phyloP scores from a whole-genome alignment of 2,888 invertebrate genomes.

The Exephanes ischioxanthus region DNA sequence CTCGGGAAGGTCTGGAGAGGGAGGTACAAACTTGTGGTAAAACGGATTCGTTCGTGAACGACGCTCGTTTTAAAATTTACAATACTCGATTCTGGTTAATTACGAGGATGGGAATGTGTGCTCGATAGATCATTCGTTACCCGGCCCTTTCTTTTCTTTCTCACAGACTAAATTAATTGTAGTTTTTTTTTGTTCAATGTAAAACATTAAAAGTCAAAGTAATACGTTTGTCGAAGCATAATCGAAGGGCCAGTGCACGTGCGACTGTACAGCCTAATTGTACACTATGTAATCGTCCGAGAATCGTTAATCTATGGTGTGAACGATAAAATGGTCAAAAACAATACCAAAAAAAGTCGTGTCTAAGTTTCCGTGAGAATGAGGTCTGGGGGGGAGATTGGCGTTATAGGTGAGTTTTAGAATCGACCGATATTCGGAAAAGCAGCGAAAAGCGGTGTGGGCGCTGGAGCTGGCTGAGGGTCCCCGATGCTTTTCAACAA shows the following conservation, averaged over 20 bases:
- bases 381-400: background rate
- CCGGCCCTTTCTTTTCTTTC: background rate
- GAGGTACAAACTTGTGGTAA: slow-evolving; percentile 23
- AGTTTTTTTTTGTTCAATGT: background rate
- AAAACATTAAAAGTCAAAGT: slow-evolving; percentile 4
- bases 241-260: background rate
- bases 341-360: slow-evolving; percentile 19
- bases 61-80: slow-evolving; percentile 20
- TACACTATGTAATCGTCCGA: slow-evolving; percentile 8
- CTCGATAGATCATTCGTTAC: background rate
- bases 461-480: slow-evolving; percentile 76
- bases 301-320: slow-evolving; percentile 5
- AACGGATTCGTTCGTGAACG: slow-evolving; percentile 21
- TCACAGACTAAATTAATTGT: background rate
- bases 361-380: slow-evolving; percentile 23
- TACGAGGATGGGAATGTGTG: slow-evolving; percentile 11
- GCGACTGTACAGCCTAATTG: background rate
- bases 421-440: slow-evolving; percentile 83
- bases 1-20: background rate
- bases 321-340: slow-evolving; percentile 20
- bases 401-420: slow-evolving; percentile 70
- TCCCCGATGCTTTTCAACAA: slow-evolving; percentile 86
- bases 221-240: background rate
- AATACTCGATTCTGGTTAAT: background rate
- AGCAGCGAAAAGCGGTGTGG: slow-evolving; percentile 82